Conservation (phyloP, 2,113 vertebrate genomes). For the Cebus imitator region DNA sequence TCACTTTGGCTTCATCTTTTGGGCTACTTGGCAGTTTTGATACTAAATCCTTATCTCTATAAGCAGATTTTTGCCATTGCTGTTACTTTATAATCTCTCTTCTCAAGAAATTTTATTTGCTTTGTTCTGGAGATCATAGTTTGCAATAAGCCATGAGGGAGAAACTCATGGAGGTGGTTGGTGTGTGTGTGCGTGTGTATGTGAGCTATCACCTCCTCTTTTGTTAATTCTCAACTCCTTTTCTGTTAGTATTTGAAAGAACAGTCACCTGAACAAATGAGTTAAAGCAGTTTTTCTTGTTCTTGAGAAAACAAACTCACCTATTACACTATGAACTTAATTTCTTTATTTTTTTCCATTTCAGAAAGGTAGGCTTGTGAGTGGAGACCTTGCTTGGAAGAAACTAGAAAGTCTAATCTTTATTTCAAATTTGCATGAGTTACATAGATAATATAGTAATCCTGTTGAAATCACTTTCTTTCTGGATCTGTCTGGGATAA, state of each 20-base stretch:
- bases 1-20: not conserved
- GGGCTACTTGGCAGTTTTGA: not conserved
- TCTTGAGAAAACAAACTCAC: slow-evolving; percentile 19
- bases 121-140: not conserved
- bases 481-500: not conserved
- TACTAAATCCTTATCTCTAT: slow-evolving; percentile 29
- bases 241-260: slow-evolving; percentile 28
- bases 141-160: not conserved
- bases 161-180: not conserved
- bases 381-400: not conserved
- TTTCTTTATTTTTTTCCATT: not conserved
- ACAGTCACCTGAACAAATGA: not conserved
- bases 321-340: not conserved
- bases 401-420: slow-evolving; percentile 2
- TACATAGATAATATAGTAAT: not conserved
- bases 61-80: not conserved
- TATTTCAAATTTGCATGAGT: not conserved
- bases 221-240: slow-evolving; percentile 15
- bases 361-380: not conserved
- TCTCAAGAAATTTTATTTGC: not conserved
- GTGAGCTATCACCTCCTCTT: slow-evolving; percentile 9
- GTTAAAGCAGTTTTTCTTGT: slow-evolving; percentile 20
- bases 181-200: accelerated
- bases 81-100: not conserved
- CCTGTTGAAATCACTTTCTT: not conserved